Percentiles rank a stretch among this genome's conserved stretches.
These are phyloP conservation scores for Epistrophella euchroma DNA, from an alignment of 2,888 invertebrate species.

Conservation along the genomic window DNA sequence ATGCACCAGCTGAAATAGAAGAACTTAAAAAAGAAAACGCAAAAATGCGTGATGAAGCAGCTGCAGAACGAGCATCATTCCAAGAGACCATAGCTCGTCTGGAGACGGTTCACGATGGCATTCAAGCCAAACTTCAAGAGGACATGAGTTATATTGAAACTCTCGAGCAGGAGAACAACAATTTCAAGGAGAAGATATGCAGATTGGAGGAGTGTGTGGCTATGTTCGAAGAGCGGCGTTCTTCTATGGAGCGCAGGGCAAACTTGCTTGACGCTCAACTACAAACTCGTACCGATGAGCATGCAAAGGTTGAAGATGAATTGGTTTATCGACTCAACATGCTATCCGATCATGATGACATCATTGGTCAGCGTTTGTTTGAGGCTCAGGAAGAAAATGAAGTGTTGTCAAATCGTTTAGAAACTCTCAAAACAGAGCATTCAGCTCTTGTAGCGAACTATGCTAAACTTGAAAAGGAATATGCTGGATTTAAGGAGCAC, in stretches of 20 bases:
- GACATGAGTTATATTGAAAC: slow-evolving; percentile 90
- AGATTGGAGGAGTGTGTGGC: slow-evolving; percentile 88
- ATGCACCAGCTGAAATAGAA: slow-evolving; percentile 68
- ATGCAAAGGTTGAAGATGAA: slow-evolving; percentile 87
- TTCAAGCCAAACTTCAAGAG: slow-evolving; percentile 89
- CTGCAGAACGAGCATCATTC: slow-evolving; percentile 79
- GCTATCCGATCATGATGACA: slow-evolving; percentile 87
- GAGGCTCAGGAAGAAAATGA: slow-evolving; percentile 85
- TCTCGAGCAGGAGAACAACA: slow-evolving; percentile 87
- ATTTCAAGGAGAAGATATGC: slow-evolving; percentile 87
- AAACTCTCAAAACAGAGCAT: slow-evolving; percentile 84
- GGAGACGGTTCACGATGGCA: slow-evolving; percentile 82
- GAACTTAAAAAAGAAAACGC: slow-evolving; percentile 77
- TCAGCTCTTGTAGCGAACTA: slow-evolving; percentile 83
- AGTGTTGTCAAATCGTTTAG: slow-evolving; percentile 84
- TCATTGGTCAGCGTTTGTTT: slow-evolving; percentile 86
- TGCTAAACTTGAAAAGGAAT: slow-evolving; percentile 83
- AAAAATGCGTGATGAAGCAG: slow-evolving; percentile 77
- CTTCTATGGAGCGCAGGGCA: slow-evolving; percentile 86
- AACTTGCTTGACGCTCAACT: slow-evolving; percentile 87
- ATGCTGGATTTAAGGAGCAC: slow-evolving; percentile 80
- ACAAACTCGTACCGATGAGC: slow-evolving; percentile 86
- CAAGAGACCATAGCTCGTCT: slow-evolving; percentile 79
- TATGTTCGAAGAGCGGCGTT: slow-evolving; percentile 86
- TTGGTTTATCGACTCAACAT: slow-evolving; percentile 87